These are phyloP conservation scores for Lagothrix lagotricha DNA, from an alignment of 2,797 vertebrate species.

Conservation along the genomic window DNA sequence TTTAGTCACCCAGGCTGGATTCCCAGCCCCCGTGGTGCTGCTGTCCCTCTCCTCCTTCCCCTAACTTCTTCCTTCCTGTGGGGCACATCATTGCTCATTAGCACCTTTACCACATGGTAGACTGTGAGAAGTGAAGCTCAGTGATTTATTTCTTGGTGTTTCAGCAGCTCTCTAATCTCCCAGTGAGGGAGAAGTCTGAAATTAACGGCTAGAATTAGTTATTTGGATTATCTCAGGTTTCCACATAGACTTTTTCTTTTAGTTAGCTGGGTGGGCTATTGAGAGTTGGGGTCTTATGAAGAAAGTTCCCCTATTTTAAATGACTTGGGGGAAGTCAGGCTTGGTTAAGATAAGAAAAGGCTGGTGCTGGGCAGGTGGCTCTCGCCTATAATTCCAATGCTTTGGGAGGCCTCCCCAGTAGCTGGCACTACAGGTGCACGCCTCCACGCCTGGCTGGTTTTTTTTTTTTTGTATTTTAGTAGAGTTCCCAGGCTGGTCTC, in stretches of 20 bases:
- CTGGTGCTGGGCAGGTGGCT: neutral
- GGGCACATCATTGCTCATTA: neutral
- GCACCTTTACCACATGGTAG: neutral
- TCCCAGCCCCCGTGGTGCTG: neutral
- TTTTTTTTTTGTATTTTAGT: neutral
- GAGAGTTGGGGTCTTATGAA: neutral
- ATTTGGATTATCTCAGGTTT: neutral
- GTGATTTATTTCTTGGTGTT: neutral
- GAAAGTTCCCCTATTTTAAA: neutral
- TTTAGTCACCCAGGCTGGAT: neutral
- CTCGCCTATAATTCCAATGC: neutral
- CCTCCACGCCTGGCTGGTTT: rapidly evolving
- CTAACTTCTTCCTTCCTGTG: neutral
- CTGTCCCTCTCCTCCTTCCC: neutral
- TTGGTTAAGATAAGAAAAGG: neutral
- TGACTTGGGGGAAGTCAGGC: neutral
- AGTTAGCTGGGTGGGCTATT: neutral
- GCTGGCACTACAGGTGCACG: neutral
- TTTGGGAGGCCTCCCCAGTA: neutral
- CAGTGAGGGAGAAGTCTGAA: neutral
- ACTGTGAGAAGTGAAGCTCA: neutral
- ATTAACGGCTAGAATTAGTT: neutral
- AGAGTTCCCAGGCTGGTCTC: neutral
- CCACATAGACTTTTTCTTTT: neutral
- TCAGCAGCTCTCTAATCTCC: neutral